Evolutionary conservation across 1,140 invertebrate genomes (phyloP).

Genomic region (Pseudachorutes palmiensis): DNA sequence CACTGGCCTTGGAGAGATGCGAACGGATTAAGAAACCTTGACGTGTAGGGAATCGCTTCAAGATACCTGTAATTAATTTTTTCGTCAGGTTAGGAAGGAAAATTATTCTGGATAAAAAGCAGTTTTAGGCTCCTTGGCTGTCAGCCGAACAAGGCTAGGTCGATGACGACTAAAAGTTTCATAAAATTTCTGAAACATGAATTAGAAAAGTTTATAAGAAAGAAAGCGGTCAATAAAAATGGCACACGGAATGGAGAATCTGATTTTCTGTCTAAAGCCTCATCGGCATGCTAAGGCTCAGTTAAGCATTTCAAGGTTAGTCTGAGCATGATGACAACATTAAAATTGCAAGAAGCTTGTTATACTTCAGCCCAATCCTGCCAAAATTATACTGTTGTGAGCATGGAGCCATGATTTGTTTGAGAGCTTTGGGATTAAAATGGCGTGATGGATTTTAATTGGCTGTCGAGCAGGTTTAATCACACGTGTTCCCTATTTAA

Average conservation of each 20-base stretch:
- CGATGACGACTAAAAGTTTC: background rate
- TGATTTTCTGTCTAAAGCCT: no score
- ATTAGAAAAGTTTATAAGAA: background rate
- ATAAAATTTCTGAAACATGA: background rate
- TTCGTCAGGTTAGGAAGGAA: background rate
- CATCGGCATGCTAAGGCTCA: no score
- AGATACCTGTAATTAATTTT: slow-evolving; percentile 9
- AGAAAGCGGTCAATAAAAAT: background rate
- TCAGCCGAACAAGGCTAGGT: background rate
- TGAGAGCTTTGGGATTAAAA: no score
- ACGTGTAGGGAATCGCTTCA: background rate
- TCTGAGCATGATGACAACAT: no score
- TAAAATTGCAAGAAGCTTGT: no score
- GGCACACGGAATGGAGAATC: background rate
- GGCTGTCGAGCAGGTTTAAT: no score
- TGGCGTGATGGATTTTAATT: no score
- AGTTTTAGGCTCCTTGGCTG: background rate
- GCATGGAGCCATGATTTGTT: no score
- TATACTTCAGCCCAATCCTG: no score
- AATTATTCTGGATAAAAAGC: background rate
- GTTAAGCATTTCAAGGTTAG: no score
- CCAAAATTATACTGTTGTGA: no score
- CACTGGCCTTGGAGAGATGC: slow-evolving; percentile 3
- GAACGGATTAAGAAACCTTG: slow-evolving; percentile 9
- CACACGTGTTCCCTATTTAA: no score